Evolutionary conservation across 2,888 invertebrate species (phyloP), one percentile per base, ranked within the genome.

Genomic region (Xestoiulus laeticollis): DNA sequence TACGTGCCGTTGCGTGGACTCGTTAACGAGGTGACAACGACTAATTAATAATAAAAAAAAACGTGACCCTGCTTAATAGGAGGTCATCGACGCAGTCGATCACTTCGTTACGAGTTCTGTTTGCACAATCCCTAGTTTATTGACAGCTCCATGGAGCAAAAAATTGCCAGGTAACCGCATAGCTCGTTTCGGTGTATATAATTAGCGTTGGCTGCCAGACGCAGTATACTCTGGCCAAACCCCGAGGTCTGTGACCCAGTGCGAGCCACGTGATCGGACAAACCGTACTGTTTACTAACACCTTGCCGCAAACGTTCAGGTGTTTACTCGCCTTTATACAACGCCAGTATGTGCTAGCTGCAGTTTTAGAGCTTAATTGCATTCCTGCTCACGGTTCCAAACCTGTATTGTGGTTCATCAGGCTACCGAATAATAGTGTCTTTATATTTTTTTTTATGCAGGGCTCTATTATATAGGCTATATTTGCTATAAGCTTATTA

Each of bases 221-320:
- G 48, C 48, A 2, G 59, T n/a, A 6, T 2, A 14, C 16, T n/a
- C 19, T 48, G 48, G 48, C 48, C 48, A 48, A 16, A 10, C 48
- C 5, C 19, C n/a, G 59, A 59, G 59, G 59, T 59, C 59, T 59
- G 59, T 59, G 59, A n/a, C 59, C 59, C 59, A 48, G 48, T 16
- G 48, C 14, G 48, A 10, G 48, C 12, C 12, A 59, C 59, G 59
- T 59, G n/a, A 59, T 59, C 19, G n/a, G 16, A 3, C 19, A 59
- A 59, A 59, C 59, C 59, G 59, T 59, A 59, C 59, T 59, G 59
- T 59, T 59, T 59, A 59, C 59, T 48, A 48, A 48, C 48, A 48
- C 48, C 6, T 48, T 16, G 48, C 48, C 48, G 16, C 12, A 16
- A 48, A 48, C 48, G 48, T 12, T 48, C 48, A 48, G 48, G 48